phyloP scores from a whole-genome alignment of 2,888 invertebrate genomes.

The Mamestra brassicae region DNA sequence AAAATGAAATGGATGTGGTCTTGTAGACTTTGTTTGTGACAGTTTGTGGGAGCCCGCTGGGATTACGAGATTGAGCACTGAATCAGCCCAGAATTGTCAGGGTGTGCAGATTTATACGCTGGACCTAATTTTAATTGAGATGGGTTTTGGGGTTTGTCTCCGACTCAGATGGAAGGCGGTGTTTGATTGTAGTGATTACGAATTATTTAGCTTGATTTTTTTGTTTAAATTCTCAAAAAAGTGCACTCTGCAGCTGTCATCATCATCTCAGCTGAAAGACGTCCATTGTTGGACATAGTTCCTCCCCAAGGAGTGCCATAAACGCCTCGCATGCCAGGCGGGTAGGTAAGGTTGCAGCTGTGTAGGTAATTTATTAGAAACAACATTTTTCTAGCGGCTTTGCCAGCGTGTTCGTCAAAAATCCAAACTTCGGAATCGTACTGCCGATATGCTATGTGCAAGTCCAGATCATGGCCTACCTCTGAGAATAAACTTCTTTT shows the following conservation, averaged over 20 bases:
- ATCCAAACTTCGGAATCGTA: too few species aligned
- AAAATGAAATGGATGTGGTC: conserved; percentile 44
- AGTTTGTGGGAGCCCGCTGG: conserved; percentile 41
- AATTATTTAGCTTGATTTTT: not conserved
- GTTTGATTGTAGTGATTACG: conserved; percentile 7
- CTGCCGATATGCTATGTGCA: too few species aligned
- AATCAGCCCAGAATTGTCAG: conserved; percentile 54
- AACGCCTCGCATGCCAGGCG: too few species aligned
- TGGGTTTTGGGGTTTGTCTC: conserved; percentile 29
- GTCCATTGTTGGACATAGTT: too few species aligned
- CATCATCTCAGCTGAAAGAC: too few species aligned
- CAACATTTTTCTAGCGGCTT: too few species aligned
- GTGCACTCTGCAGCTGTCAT: not conserved
- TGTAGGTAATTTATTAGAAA: too few species aligned
- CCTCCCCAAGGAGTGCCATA: too few species aligned
- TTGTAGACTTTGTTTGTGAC: conserved; percentile 45
- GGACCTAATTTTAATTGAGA: conserved; percentile 54
- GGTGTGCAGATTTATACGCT: conserved; percentile 42
- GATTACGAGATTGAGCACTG: conserved; percentile 51
- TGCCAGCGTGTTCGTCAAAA: too few species aligned
- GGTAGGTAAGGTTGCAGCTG: too few species aligned
- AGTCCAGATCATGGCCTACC: too few species aligned
- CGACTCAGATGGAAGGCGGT: not conserved
- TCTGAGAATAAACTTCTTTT: too few species aligned
- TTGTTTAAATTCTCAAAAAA: not conserved